Base-by-base conservation (phyloP, 2,888 invertebrate genomes). In the Ormyrus labotus region DNA sequence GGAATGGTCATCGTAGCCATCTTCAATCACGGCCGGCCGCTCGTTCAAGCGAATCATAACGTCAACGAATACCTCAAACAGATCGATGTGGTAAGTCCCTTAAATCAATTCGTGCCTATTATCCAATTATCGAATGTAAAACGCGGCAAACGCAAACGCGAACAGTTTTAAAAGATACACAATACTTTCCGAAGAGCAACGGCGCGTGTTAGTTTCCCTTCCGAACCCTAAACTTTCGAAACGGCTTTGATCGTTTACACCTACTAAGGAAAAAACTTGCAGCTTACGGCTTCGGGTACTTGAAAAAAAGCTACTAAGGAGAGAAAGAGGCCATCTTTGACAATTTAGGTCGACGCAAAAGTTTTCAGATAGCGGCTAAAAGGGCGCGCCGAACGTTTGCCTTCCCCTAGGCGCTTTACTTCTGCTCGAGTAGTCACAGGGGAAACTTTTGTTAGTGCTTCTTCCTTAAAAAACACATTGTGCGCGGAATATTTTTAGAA, bases 1-100 rank as follows among this genome's bases (percentile, higher is more conserved):
- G 99, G 99, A 19, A 95, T 99, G 94, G 95, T 98, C 74, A 95
- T 99, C 85, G 97, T 97, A 89, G 94, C 98, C 80, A 94, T 99
- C 78, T 99, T 97, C 92, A 98, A 98, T 92, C 93, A 95, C 83
- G 99, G 99, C 55, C 94, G 94, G 84, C 94, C 97, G 0, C 93
- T 99, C 61, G 95, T 99, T 83, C 97, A 97, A 89, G 96, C 98
- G 11, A 96, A 96, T 89, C 96, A 98, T 91, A 98, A 96, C 87
- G 95, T 96, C 64, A 95, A 96, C 83, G 94, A 95, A 82, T 99
- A 99, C 91, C 91, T 95, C 87, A 98, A 97, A 91, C 98, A 98
- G 92, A 92, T 98, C 81, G 98, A 98, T 90, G 93, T 93, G 92
- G 99, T 99, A 92, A 95, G 95, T 92, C 34, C 34, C 34, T 3